Base-by-base conservation (phyloP, 2,797 vertebrate species). In the Sebastes steindachneri region DNA sequence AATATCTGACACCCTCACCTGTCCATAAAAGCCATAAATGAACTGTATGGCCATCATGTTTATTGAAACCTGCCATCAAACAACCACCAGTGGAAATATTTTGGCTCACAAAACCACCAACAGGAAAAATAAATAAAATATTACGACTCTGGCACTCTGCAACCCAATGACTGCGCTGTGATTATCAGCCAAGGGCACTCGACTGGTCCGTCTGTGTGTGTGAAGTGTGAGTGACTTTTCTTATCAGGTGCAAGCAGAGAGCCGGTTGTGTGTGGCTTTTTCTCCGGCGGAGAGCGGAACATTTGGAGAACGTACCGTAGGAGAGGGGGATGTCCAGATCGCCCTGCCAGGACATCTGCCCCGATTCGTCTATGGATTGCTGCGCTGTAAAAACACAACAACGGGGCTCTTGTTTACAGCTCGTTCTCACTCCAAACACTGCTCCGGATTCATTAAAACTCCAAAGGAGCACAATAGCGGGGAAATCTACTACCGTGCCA, bases 311-410 rank as follows among this genome's bases (percentile, higher is more conserved):
- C 92, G 4, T 95, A 96, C 95, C 93, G 88, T 96, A 96, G 26
- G 96, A 94, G 48, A 95, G 67, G 68, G 96, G 95, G 65, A 95
- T 70, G 88, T 96, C 95, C 91, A 95, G 80, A 14, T 95, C 95
- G 5, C 88, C 94, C 76, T 93, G 93, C 96, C 95, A 96, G 84
- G 94, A 93, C 85, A 95, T 75, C 78, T 93, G 93, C 3, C 93
- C 93, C 25, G 94, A 87, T 28, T 96, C 95, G 62, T 96, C 95
- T 21, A 96, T 86, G 28, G 96, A 96, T 60, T 95, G 95, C 86
- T 96, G 96, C 35, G 94, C 96, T 96, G 94, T 87, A 84, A 60
- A 89, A 75, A 92, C 72, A 87, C 73, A 86, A 85, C 73, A 85
- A 88, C 68, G 51, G 69, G 74, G 73, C 73, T 66, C 64, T 77